Evolutionary conservation across 1,140 invertebrate genomes (phyloP), one percentile per base, ranked within the genome.

Genomic region (Gryon sp.): DNA sequence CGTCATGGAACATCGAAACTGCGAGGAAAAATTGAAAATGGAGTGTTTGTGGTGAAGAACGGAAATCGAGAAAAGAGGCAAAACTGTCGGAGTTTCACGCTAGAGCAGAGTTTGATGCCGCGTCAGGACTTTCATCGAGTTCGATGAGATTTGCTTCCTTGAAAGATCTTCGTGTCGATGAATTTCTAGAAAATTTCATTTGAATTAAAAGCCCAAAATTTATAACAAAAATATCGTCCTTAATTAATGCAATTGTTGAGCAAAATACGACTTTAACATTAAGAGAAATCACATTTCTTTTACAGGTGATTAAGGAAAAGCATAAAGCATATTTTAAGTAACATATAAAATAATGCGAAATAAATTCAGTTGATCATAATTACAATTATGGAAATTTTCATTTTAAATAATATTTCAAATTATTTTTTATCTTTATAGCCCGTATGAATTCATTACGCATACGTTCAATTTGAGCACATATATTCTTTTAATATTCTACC

Each of bases 401-500:
- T 11, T 0, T 11, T 22, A 24, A 38, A 22, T 59, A 43, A 48
- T 43, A 30, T 63, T 19, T 57, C 48, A 50, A n/a, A n/a, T n/a
- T n/a, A n/a, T n/a, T n/a, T n/a, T n/a, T n/a, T n/a, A n/a, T 60
- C 19, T 76, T 77, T 77, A 72, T 62, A 48, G 15, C 46, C 14
- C 69, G 65, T 76, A 43, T 72, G 70, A 72, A 79, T 73, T 82
- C 80, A 83, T 85, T 84, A 83, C 75, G 80, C 68, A 78, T 72
- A 78, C 82, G 76, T 82, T 82, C 78, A 77, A 80, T 81, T 76
- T 72, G 68, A 43, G 40, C 74, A 43, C 78, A 55, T 79, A 76
- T 80, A 53, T 76, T 65, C 73, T 75, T 72, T 69, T 82, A 85
- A 84, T 81, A 85, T 82, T 85, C 82, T 81, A 63, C 65, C 78